Conservation (phyloP, 2,888 invertebrate genomes). For the Dynastes tityus region DNA sequence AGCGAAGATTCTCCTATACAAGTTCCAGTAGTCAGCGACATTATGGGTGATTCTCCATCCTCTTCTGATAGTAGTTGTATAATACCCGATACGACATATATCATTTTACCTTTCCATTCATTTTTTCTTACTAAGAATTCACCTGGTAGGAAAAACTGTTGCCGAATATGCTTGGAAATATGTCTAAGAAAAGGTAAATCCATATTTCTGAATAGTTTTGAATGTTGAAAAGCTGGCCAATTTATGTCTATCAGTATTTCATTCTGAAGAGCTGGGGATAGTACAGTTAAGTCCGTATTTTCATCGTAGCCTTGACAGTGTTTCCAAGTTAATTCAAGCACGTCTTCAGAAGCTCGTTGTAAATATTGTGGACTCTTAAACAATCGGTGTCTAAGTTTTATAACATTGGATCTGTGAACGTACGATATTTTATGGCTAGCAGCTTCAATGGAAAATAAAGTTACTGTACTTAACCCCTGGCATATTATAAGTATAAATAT, state of each 20-base stretch:
- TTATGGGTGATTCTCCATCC: slow-evolving; percentile 74
- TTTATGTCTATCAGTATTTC: slow-evolving; percentile 48
- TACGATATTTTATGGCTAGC: slow-evolving; percentile 27
- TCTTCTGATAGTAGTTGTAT: slow-evolving; percentile 72
- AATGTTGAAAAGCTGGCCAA: slow-evolving; percentile 52
- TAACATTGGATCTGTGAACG: slow-evolving; percentile 31
- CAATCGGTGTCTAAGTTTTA: slow-evolving; percentile 25
- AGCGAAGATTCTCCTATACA: slow-evolving; percentile 73
- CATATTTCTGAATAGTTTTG: slow-evolving; percentile 48
- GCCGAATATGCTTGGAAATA: slow-evolving; percentile 72
- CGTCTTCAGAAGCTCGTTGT: slow-evolving; percentile 17
- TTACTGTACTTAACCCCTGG: slow-evolving; percentile 12
- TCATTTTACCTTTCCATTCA: slow-evolving; percentile 73
- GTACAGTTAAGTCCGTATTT: slow-evolving; percentile 32
- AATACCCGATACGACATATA: slow-evolving; percentile 71
- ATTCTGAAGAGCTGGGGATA: slow-evolving; percentile 40
- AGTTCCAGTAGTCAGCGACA: slow-evolving; percentile 72
- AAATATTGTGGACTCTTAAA: slow-evolving; percentile 44
- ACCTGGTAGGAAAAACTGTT: slow-evolving; percentile 73
- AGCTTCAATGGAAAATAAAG: slow-evolving; percentile 24
- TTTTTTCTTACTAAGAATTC: slow-evolving; percentile 73
- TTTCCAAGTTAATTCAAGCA: slow-evolving; percentile 46
- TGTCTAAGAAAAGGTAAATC: slow-evolving; percentile 71
- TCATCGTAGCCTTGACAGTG: slow-evolving; percentile 45
- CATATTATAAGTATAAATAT: slow-evolving; percentile 38